Conservation (phyloP, 1,140 invertebrate genomes). For the Cotesia chilonis region DNA sequence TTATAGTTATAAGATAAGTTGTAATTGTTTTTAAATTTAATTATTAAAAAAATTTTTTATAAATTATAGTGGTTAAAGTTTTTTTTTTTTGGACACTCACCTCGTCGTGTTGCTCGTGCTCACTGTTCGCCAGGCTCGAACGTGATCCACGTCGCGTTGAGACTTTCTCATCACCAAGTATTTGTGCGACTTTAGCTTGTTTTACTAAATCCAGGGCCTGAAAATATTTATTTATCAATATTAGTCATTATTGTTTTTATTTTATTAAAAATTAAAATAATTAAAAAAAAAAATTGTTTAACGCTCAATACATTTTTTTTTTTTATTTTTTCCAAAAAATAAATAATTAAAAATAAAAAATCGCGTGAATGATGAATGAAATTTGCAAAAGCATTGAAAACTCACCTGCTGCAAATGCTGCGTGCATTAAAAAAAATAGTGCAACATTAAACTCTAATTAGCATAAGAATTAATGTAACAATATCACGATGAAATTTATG, state of each 20-base stretch:
- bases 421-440: constrained; percentile 62
- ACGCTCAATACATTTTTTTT: not conserved
- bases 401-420: constrained; percentile 63
- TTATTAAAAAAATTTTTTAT: constrained; percentile 17
- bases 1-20: constrained; percentile 9
- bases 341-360: constrained; percentile 6
- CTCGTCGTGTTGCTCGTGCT: constrained; percentile 63
- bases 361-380: not conserved
- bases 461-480: constrained; percentile 21
- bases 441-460: constrained; percentile 34
- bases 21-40: constrained; percentile 20
- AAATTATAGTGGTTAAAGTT: not conserved
- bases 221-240: constrained; percentile 55
- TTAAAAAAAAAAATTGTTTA: too few species aligned
- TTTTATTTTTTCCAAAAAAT: not conserved
- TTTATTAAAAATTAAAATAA: not conserved
- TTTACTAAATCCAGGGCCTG: constrained; percentile 90
- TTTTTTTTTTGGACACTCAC: constrained; percentile 50
- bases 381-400: constrained; percentile 34
- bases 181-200: constrained; percentile 83
- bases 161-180: constrained; percentile 69
- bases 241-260: constrained; percentile 29
- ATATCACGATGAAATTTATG: constrained; percentile 17
- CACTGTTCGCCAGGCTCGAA: constrained; percentile 60
- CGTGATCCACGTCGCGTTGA: constrained; percentile 59